Conservation (phyloP, 2,888 invertebrate species). For the Himalopsyche japonica region DNA sequence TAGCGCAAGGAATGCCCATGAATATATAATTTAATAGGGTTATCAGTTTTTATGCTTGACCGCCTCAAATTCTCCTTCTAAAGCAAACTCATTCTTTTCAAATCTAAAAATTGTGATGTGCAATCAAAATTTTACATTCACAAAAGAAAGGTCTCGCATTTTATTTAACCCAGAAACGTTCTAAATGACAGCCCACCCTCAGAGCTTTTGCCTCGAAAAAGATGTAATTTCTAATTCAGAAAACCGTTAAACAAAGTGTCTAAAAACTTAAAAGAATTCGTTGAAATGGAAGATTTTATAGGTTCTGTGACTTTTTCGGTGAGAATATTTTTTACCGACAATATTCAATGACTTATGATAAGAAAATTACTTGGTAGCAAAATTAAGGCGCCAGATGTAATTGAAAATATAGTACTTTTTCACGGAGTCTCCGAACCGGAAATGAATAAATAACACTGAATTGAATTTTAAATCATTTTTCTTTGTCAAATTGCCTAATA, state of each 20-base stretch:
- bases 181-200: not conserved
- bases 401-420: too few relatives aligned
- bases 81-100: not conserved
- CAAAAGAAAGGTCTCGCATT: not conserved
- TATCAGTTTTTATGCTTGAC: conserved; percentile 31
- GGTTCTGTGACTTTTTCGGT: too few relatives aligned
- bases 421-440: too few relatives aligned
- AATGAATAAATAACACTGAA: too few relatives aligned
- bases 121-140: not conserved
- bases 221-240: not conserved
- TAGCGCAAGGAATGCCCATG: conserved; percentile 1
- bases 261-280: not conserved
- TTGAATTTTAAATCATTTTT: too few relatives aligned
- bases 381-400: too few relatives aligned
- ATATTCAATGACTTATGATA: too few relatives aligned
- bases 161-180: not conserved
- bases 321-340: too few relatives aligned
- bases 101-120: not conserved
- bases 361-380: too few relatives aligned
- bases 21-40: conserved; percentile 30
- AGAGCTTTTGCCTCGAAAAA: not conserved
- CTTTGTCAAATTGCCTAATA: too few relatives aligned
- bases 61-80: conserved; percentile 14
- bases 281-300: too few relatives aligned
- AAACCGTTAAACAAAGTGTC: not conserved